Evolutionary conservation across 1,140 invertebrate species (phyloP).

Genomic region (Drosophila lowei): DNA sequence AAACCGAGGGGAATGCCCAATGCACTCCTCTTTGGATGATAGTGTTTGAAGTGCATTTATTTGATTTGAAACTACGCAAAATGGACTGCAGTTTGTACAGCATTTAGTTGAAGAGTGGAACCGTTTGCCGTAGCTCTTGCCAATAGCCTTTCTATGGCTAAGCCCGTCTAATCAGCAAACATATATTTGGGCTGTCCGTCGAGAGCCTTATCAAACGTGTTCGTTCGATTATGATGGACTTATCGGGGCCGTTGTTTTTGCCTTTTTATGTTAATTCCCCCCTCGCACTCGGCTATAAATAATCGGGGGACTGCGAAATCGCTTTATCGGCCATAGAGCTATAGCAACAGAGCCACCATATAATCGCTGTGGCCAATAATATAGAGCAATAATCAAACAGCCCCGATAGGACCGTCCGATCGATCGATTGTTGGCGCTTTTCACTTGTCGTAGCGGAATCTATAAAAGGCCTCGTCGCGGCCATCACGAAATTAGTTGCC

Average conservation of each 20-base stretch:
- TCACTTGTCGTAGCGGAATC: slow-evolving; percentile 14
- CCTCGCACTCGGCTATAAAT: slow-evolving; percentile 40
- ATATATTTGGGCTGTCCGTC: slow-evolving; percentile 22
- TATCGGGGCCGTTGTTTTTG: slow-evolving; percentile 39
- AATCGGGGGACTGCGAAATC: slow-evolving; percentile 6
- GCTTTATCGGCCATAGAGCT: slow-evolving; percentile 46
- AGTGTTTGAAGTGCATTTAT: slow-evolving; percentile 4
- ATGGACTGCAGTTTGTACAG: background rate
- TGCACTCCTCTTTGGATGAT: no score
- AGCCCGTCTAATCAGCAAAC: slow-evolving; percentile 20
- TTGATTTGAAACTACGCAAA: background rate
- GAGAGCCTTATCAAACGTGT: slow-evolving; percentile 38
- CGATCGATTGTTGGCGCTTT: slow-evolving; percentile 7
- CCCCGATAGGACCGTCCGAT: slow-evolving; percentile 38
- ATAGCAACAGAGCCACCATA: slow-evolving; percentile 45
- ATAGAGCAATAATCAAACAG: slow-evolving; percentile 42
- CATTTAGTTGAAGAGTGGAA: background rate
- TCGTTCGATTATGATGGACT: slow-evolving; percentile 40
- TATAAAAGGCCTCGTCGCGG: slow-evolving; percentile 26
- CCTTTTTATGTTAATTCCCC: slow-evolving; percentile 51
- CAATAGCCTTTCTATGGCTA: slow-evolving; percentile 1
- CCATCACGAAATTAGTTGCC: slow-evolving; percentile 37
- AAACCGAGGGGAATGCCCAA: background rate
- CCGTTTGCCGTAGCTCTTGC: no score
- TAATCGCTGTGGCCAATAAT: slow-evolving; percentile 36